Evolutionary conservation across 2,113 vertebrate species (phyloP), one percentile per base, ranked within the genome.

Genomic region (Daphoenositta chrysoptera): DNA sequence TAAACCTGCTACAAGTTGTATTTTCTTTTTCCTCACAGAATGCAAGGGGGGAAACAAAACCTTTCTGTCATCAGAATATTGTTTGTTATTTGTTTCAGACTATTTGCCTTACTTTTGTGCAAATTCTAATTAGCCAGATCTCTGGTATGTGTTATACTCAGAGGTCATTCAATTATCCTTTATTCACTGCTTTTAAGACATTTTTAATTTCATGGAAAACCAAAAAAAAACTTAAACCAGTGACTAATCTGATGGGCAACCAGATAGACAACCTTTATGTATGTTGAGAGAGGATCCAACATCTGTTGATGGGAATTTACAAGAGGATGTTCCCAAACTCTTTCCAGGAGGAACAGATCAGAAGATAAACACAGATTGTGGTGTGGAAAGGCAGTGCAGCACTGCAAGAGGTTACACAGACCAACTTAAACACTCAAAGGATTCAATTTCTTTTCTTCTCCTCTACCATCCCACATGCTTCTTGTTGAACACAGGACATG

Each of bases 31-130:
- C 2, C 10, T 27, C 7, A 9, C 19, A 42, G 15, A 83, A 89
- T 63, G 2, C 8, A 66, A 39, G 1, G 2, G 9, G 3, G 2
- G 10, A 30, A 57, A 39, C 11, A 53, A 39, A 45, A 2, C 1
- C 6, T 44, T 39, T 78, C 11, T 27, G 1, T 9, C 18, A 65
- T 21, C 37, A 81, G 7, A 16, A 61, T 51, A 5, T 30, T 30
- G 4, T 1, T 39, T n/a, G 4, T 22, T 61, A 11, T 53, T 51
- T 63, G 31, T 71, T 24, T 53, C 18, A 70, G 8, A 23, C 1
- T 50, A 11, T 56, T n/a, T 58, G 13, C 30, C 9, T 64, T 56
- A 14, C 20, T 80, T 40, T 48, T 65, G 7, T 48, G 5, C 8
- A 75, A 61, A 48, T 6, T 77, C 2, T 68, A 19, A 65, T 61